Conservation (phyloP, 2,113 vertebrate genomes). For the Gallinago jamesoni region DNA sequence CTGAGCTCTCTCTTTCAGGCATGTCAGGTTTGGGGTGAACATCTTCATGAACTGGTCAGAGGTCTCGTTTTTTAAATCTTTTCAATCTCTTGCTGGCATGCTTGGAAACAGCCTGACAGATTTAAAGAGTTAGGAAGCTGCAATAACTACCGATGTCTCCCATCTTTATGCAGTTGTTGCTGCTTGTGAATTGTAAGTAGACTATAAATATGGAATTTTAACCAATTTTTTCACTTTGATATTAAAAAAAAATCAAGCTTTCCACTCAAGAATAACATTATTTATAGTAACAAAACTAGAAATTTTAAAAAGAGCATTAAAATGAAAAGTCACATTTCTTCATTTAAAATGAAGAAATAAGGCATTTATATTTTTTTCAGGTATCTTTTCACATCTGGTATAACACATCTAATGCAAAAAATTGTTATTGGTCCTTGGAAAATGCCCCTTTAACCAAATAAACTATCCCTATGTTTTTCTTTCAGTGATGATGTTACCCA, state of each 20-base stretch:
- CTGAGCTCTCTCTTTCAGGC: neutral
- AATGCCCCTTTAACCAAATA: neutral
- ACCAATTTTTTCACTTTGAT: neutral
- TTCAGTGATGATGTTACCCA: neutral
- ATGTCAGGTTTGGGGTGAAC: neutral
- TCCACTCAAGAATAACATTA: neutral
- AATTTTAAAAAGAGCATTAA: accelerated
- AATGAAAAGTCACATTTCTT: neutral
- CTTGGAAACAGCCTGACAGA: neutral
- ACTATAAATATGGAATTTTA: neutral
- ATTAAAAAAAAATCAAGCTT: neutral
- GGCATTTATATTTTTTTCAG: neutral
- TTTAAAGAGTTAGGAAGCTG: neutral
- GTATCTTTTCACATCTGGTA: neutral
- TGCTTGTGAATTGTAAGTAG: neutral
- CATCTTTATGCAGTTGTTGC: neutral
- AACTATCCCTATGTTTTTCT: neutral
- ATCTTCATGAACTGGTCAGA: neutral
- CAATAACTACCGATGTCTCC: neutral
- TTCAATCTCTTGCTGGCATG: neutral
- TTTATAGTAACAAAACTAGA: accelerated
- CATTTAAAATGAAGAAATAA: neutral
- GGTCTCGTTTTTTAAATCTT: neutral
- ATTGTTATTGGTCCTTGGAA: neutral
- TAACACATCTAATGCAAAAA: neutral